These are phyloP conservation scores for Tolmerus cingulatus DNA, from an alignment of 2,888 invertebrate genomes.

Conservation along the genomic window DNA sequence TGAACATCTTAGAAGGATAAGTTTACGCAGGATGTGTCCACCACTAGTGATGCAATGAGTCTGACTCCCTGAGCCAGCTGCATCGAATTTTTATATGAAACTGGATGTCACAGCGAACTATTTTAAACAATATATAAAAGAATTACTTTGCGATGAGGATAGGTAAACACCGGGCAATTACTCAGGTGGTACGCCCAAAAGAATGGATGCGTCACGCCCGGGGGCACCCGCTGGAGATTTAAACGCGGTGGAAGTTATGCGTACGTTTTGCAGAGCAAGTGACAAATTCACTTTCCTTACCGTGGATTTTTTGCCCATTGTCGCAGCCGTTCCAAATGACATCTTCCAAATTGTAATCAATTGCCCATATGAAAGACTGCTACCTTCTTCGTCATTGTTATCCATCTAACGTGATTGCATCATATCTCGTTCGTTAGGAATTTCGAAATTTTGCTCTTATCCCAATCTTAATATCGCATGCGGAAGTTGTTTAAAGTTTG, in stretches of 20 bases:
- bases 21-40: neutral
- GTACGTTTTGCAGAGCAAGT: conserved; percentile 7
- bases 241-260: neutral
- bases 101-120: conserved; percentile 25
- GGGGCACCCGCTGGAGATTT: neutral
- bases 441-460: neutral
- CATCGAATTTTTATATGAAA: conserved; percentile 5
- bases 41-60: neutral
- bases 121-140: conserved; percentile 38
- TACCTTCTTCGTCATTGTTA: neutral
- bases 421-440: neutral
- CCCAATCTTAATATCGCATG: neutral
- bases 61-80: neutral
- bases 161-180: conserved; percentile 19
- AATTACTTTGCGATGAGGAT: neutral
- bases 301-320: neutral
- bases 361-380: neutral
- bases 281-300: conserved; percentile 30
- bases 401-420: neutral
- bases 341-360: neutral
- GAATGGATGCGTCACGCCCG: conserved; percentile 3
- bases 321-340: neutral
- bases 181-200: neutral
- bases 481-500: neutral
- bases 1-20: neutral